Evolutionary conservation across 1,140 invertebrate genomes (phyloP), one percentile per base, ranked within the genome.

Genomic region (Cryptotermes secundus): DNA sequence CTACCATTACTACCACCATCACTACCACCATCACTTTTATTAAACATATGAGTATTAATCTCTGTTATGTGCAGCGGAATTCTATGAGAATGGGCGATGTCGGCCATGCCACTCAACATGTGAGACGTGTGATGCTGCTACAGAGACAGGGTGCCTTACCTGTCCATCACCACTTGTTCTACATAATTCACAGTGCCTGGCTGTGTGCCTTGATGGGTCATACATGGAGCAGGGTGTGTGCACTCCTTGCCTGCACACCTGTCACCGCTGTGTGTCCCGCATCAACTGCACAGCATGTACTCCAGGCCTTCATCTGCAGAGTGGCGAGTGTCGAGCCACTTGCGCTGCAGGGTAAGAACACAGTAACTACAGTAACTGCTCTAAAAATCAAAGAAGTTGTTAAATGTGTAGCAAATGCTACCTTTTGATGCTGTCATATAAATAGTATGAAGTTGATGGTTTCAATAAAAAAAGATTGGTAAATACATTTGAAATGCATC

Each of bases 201-300:
- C 92, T 6, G 92, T 93, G 82, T 97, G 96, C 88, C 93, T 93
- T 83, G 91, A 92, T 81, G 95, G 95, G 0, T 95, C 91, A 87
- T 97, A 94, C 87, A 89, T 89, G 12, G 87, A 89, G 90, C 93
- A 84, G 93, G 94, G 84, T 24, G 89, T 93, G 1, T 97, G 96
- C 87, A 90, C 93, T 2, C 94, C 94, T 3, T 97, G 96, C 87
- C 87, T 95, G 59, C 95, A 96, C 87, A 95, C 95, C 0, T 97
- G 96, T 88, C 91, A 92, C 1, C 93, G 93, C 34, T 97, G 96
- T 87, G 92, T 93, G 3, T 95, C 95, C 1, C 92, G 94, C 84
- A 91, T 94, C 72, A 96, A 96, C 86, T 97, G 96, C 87, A 96
- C 94, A 2, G 90, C 93, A 4, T 97, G 96, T 87, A 91, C 92